phyloP scores from a whole-genome alignment of 2,113 vertebrate genomes.

The Benitochromis conjunctus region DNA sequence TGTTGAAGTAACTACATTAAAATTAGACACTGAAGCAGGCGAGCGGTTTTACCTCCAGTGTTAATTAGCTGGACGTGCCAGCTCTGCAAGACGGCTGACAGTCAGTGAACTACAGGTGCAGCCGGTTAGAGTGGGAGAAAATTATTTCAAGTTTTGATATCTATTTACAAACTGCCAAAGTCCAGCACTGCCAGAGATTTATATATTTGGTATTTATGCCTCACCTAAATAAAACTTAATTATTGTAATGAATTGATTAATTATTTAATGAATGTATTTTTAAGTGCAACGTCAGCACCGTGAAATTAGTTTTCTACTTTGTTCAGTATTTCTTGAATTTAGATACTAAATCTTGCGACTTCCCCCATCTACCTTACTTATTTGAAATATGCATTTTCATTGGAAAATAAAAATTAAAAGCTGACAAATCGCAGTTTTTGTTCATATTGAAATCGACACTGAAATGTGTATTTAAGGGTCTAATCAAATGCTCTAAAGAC shows the following conservation, averaged over 20 bases:
- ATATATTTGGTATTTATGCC: neutral
- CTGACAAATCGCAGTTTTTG: neutral
- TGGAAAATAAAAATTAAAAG: neutral
- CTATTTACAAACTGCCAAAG: neutral
- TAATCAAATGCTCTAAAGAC: neutral
- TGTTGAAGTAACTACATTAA: neutral
- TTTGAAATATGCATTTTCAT: neutral
- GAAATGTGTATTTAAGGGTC: neutral
- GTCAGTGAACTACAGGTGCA: neutral
- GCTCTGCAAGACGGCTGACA: neutral
- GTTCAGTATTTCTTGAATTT: neutral
- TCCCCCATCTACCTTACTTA: fast-evolving
- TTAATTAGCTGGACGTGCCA: neutral
- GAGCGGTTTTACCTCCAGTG: neutral
- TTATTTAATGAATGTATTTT: neutral
- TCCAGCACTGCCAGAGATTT: neutral
- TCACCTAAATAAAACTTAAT: neutral
- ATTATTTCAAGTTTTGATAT: neutral
- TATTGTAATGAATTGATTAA: neutral
- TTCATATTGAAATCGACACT: neutral
- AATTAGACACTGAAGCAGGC: neutral
- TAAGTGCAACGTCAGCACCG: neutral
- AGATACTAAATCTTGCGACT: neutral
- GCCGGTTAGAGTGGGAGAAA: neutral
- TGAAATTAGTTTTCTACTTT: neutral